These are phyloP conservation scores for Oreochromis mossambicus DNA, from an alignment of 2,797 vertebrate genomes.

Conservation along the genomic window DNA sequence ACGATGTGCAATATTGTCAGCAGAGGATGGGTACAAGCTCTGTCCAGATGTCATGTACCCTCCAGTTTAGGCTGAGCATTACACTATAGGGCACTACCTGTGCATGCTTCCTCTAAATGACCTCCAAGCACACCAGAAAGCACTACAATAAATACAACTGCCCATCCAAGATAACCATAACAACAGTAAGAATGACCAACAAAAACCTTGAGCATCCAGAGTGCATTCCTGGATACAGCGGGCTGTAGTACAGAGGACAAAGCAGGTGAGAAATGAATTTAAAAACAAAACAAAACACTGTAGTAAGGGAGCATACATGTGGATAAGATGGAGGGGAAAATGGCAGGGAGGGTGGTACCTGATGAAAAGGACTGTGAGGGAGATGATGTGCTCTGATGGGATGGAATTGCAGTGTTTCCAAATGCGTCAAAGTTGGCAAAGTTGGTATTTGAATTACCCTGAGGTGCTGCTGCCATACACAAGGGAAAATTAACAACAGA, in stretches of 20 bases:
- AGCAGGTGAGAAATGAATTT: neutral
- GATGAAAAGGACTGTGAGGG: constrained; percentile 78
- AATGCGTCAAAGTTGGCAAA: constrained; percentile 99
- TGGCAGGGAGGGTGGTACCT: constrained; percentile 57
- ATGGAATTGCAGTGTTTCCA: constrained; percentile 92
- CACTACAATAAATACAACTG: neutral
- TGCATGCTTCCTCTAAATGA: neutral
- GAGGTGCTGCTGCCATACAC: constrained; percentile 86
- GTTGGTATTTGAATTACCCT: constrained; percentile 91
- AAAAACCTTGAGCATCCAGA: neutral
- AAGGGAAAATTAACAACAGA: constrained; percentile 61
- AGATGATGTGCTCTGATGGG: constrained; percentile 92
- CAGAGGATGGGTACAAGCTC: neutral
- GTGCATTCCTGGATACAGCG: neutral
- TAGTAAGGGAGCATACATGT: neutral
- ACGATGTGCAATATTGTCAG: neutral
- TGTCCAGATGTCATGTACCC: neutral
- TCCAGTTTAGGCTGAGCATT: neutral
- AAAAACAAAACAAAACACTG: neutral
- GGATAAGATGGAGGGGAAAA: neutral
- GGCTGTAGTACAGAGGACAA: neutral
- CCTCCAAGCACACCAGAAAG: neutral
- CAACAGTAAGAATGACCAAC: neutral
- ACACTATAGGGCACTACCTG: neutral
- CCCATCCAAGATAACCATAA: neutral